Evolutionary conservation across 2,888 invertebrate genomes (phyloP).

Genomic region (Leucophora obtusa): DNA sequence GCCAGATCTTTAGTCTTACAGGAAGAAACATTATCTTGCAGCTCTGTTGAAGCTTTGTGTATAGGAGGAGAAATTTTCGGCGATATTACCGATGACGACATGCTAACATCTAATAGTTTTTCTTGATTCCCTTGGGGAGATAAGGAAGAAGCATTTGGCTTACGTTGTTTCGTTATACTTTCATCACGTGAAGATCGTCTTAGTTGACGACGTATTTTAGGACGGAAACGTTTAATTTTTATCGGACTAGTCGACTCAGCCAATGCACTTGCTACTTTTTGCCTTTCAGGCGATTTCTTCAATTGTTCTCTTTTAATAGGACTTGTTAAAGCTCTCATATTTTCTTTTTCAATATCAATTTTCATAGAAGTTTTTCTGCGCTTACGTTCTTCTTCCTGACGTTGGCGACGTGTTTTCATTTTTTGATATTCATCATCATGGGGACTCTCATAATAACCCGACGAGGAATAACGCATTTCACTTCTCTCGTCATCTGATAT

Average conservation of each 20-base stretch:
- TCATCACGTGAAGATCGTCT: constrained; percentile 76
- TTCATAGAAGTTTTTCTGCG: constrained; percentile 87
- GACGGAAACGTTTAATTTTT: constrained; percentile 78
- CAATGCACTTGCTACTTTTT: constrained; percentile 63
- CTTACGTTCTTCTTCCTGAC: constrained; percentile 86
- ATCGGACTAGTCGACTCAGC: constrained; percentile 76
- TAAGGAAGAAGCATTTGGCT: constrained; percentile 66
- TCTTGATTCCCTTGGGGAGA: constrained; percentile 69
- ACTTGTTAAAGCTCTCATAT: constrained; percentile 80
- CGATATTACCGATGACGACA: constrained; percentile 72
- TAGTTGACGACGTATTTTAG: constrained; percentile 77
- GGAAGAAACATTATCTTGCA: constrained; percentile 34
- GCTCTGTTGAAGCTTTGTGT: constrained; percentile 68
- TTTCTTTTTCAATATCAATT: constrained; percentile 84
- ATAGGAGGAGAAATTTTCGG: constrained; percentile 75
- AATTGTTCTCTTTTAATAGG: constrained; percentile 74
- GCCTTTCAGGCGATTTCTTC: constrained; percentile 74
- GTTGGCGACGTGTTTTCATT: constrained; percentile 76
- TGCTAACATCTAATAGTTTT: constrained; percentile 71
- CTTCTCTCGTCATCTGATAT: constrained; percentile 85
- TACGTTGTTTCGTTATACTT: constrained; percentile 68
- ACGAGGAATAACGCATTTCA: constrained; percentile 84
- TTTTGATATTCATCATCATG: constrained; percentile 81
- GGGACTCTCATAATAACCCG: constrained; percentile 87
- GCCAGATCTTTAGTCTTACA: constrained; percentile 31